phyloP scores from a whole-genome alignment of 2,888 invertebrate genomes.

The Mimachlamys varia region DNA sequence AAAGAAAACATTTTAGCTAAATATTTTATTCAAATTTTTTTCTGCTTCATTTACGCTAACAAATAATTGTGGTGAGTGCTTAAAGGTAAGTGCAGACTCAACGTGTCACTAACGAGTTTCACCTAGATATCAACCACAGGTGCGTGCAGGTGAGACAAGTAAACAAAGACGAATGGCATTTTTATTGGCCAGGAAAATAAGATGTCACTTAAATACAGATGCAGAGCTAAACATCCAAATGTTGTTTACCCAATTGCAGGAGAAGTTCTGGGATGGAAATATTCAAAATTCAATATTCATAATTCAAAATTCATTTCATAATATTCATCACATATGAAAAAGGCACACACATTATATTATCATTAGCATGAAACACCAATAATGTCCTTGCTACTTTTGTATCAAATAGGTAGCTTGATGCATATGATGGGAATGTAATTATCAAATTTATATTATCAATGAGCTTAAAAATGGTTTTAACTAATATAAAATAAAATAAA shows the following conservation, averaged over 20 bases:
- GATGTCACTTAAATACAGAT: not conserved
- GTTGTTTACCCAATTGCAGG: conserved; percentile 6
- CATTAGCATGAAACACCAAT: no score
- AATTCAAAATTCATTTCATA: not conserved
- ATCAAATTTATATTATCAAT: no score
- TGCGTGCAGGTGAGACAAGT: conserved; percentile 22
- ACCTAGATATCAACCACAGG: conserved; percentile 6
- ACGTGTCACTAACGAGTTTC: not conserved
- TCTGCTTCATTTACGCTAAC: no score
- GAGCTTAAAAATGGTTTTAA: no score
- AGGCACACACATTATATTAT: no score
- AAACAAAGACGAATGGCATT: conserved; percentile 4
- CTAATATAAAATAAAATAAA: no score
- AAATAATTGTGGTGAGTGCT: not conserved
- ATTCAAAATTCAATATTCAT: conserved; percentile 1
- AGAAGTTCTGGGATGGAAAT: conserved; percentile 15
- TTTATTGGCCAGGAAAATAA: conserved; percentile 18
- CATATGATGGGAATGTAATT: no score
- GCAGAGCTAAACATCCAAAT: not conserved
- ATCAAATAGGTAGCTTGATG: no score
- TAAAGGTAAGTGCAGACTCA: not conserved
- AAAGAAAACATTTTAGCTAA: not conserved
- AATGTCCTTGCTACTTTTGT: no score
- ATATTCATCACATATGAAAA: no score
- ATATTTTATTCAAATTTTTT: no score